Evolutionary conservation across 1,140 invertebrate genomes (phyloP).

Genomic region (Triops cancriformis): DNA sequence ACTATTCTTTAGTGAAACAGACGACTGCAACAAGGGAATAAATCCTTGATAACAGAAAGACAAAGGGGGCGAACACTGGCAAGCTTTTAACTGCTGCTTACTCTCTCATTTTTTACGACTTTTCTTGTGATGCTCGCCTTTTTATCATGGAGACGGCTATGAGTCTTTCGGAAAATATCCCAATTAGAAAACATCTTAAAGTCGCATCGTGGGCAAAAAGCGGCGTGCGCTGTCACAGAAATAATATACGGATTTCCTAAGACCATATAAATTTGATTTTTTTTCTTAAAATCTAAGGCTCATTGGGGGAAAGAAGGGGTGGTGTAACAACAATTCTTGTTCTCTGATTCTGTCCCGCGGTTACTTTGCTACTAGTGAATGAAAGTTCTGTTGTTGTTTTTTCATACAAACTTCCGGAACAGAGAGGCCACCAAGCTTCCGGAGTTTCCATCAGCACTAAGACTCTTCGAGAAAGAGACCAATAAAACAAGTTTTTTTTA

Average conservation of each 20-base stretch:
- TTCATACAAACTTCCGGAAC: background rate
- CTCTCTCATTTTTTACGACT: background rate
- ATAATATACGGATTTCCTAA: background rate
- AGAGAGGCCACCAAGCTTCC: background rate
- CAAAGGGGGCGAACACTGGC: background rate
- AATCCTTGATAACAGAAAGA: conserved; percentile 10
- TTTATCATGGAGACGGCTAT: background rate
- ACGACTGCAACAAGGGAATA: conserved; percentile 3
- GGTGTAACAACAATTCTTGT: background rate
- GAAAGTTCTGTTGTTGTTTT: background rate
- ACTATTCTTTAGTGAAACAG: background rate
- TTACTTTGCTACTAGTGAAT: background rate
- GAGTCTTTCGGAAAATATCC: background rate
- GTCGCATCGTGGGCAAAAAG: background rate
- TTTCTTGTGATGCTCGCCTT: background rate
- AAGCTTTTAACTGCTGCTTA: conserved; percentile 2
- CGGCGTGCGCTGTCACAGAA: background rate
- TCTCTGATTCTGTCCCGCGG: background rate
- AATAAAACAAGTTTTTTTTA: background rate
- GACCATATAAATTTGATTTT: background rate
- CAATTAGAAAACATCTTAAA: conserved; percentile 1
- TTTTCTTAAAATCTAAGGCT: background rate
- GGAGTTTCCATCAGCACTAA: conserved; percentile 2
- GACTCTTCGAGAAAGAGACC: background rate
- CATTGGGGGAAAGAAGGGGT: background rate